Conservation (phyloP, 2,888 invertebrate species). For the Tachystola acroxantha region DNA sequence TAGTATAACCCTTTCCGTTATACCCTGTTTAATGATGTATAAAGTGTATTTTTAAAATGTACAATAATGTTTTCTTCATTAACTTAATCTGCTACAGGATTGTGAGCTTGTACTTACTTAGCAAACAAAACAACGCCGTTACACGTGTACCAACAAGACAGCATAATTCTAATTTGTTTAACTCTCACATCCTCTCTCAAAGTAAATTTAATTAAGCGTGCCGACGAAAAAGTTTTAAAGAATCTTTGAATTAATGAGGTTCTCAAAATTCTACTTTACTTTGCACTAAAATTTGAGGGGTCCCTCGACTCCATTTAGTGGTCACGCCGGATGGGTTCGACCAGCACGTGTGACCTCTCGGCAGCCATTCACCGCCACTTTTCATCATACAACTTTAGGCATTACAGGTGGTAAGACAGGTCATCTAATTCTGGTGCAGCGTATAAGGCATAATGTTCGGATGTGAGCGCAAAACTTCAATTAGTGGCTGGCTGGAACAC, state of each 20-base stretch:
- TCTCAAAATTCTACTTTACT: conserved; percentile 30
- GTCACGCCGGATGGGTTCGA: conserved; percentile 18
- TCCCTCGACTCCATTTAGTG: conserved; percentile 20
- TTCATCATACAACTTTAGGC: conserved; percentile 2
- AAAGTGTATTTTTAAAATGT: too few species aligned
- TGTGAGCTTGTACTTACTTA: too few species aligned
- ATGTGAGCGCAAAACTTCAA: conserved; percentile 30
- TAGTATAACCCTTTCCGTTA: too few species aligned
- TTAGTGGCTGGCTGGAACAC: conserved; percentile 21
- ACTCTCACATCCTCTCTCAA: conserved; percentile 14
- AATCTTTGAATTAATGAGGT: conserved; percentile 45
- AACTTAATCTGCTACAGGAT: too few species aligned
- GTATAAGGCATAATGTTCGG: conserved; percentile 10
- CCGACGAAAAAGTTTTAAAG: conserved; percentile 37
- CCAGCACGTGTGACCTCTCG: conserved; percentile 11
- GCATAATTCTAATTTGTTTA: conserved; percentile 6
- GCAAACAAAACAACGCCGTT: background rate
- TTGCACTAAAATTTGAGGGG: conserved; percentile 29
- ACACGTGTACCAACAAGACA: background rate
- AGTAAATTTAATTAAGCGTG: conserved; percentile 38
- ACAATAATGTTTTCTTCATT: too few species aligned
- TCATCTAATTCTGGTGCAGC: conserved; percentile 9
- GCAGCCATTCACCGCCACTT: conserved; percentile 2
- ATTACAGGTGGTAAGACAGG: conserved; percentile 8
- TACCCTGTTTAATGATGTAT: too few species aligned